phyloP scores from a whole-genome alignment of 1,140 invertebrate genomes.

The Ooceraea biroi region DNA sequence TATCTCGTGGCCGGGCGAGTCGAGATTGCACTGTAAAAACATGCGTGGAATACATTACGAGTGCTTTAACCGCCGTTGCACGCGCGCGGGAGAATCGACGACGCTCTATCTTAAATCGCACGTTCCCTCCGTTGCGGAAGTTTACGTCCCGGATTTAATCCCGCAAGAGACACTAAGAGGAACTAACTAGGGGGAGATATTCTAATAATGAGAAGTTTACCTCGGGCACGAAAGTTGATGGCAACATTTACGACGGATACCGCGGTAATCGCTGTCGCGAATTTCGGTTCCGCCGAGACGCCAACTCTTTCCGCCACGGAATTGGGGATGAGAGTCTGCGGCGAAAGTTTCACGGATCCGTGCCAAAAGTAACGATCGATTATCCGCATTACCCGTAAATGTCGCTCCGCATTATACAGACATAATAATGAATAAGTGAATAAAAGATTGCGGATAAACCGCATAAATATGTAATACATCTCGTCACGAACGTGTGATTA shows the following conservation, averaged over 20 bases:
- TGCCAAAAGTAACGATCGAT: slow-evolving; percentile 3
- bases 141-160: neutral
- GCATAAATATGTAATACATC: no score
- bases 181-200: neutral
- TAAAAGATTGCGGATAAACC: neutral
- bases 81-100: slow-evolving; percentile 1
- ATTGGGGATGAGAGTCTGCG: neutral
- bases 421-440: neutral
- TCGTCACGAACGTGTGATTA: neutral
- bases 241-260: neutral
- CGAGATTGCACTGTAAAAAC: slow-evolving; percentile 53
- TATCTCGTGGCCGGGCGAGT: slow-evolving; percentile 39
- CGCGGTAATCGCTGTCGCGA: slow-evolving; percentile 1
- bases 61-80: neutral
- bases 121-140: slow-evolving; percentile 10
- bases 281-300: slow-evolving; percentile 1
- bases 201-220: slow-evolving; percentile 27
- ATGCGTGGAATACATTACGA: slow-evolving; percentile 55
- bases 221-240: neutral
- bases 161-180: neutral
- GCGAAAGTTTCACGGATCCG: slow-evolving; percentile 2
- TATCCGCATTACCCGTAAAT: neutral
- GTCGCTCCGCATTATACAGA: slow-evolving; percentile 8
- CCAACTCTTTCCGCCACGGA: no score
- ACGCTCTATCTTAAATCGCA: slow-evolving; percentile 14